Percentiles rank a stretch among this genome's conserved stretches.
These are phyloP conservation scores for Pteronotus mesoamericanus DNA, from an alignment of 2,797 vertebrate genomes.

Conservation along the genomic window DNA sequence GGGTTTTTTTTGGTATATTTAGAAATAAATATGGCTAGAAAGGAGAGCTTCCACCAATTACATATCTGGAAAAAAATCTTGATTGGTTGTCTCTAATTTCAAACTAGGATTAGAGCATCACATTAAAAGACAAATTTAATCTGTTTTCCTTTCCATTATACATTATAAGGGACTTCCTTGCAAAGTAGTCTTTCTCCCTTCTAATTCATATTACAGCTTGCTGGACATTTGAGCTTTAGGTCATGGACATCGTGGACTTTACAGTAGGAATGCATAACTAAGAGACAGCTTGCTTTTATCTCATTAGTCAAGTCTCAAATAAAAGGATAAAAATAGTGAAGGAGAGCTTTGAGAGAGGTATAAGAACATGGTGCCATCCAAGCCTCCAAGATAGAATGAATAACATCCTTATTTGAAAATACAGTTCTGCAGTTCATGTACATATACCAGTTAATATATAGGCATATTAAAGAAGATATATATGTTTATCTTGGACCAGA, in stretches of 20 bases:
- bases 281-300: background rate
- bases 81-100: constrained; percentile 26
- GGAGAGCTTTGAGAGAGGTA: background rate
- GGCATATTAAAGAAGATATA: background rate
- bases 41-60: constrained; percentile 25
- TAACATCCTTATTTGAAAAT: background rate
- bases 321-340: background rate
- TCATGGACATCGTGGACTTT: background rate
- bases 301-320: background rate
- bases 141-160: background rate
- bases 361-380: background rate
- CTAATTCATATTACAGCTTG: constrained; percentile 34
- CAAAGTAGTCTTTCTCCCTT: background rate
- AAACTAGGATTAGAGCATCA: background rate
- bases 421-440: background rate
- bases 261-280: background rate
- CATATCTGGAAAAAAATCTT: constrained; percentile 35
- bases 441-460: background rate
- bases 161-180: constrained; percentile 8
- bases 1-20: constrained; percentile 8
- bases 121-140: background rate
- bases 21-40: constrained; percentile 39
- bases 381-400: background rate
- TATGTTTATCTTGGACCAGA: background rate
- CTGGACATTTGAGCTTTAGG: background rate